Base-by-base conservation (phyloP, 2,113 vertebrate species). In the Bolborhynchus lineola region DNA sequence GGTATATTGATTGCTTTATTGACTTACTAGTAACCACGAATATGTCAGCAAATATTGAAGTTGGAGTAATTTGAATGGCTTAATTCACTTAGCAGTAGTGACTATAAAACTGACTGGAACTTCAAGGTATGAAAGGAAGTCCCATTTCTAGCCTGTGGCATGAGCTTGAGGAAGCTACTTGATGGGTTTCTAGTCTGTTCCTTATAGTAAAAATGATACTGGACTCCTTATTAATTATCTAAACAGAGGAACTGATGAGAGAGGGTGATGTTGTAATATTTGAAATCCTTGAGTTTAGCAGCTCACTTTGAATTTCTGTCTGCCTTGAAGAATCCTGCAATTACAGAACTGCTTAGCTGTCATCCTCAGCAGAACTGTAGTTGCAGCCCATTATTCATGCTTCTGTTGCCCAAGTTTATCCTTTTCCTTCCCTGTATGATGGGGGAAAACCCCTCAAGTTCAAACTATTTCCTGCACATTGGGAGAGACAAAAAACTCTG, bases 1-100 rank as follows among this genome's bases (percentile, higher is more conserved):
- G 99, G 99, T 99, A 99, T 81, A 10, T 10, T 41, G 55, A 81
- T 79, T 88, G 31, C 17, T 91, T 88, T 67, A 33, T 72, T 95
- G 37, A 42, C 39, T 82, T 42, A 14, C 13, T 80, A 69, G 33
- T 71, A 44, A 41, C 14, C 20, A 52, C 21, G 57, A 64, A 31
- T 42, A 50, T 1, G 1, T 31, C 46, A 81, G 42, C 20, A 62
- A 60, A 53, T 82, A 26, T 14, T 29, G 29, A 42, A 5, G 16
- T 31, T 62, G 16, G 13, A 59, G 17, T 25, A 5, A 0, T 3
- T 3, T 5, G 37, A 13, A 16, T 13, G 25, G 2, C 19, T 87
- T 80, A 78, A 33, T 77, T 65, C 25, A 47, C n/a, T 68, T 26
- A 52, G 18, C 14, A 75, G 0, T 37, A 59, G 19, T 64, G 18